phyloP scores from a whole-genome alignment of 2,113 vertebrate species.

The Orycteropus afer region DNA sequence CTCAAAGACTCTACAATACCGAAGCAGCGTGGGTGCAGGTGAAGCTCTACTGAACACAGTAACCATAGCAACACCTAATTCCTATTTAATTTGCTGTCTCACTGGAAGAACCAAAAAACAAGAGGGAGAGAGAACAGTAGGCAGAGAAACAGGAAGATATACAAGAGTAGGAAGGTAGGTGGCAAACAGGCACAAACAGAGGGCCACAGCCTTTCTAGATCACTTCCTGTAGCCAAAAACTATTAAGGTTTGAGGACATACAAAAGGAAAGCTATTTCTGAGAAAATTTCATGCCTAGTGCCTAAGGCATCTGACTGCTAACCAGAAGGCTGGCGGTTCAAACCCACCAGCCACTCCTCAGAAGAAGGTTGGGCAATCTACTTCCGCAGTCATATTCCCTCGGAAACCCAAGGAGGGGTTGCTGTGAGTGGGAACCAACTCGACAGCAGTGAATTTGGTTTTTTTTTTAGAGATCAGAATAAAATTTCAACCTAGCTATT shows the following conservation, averaged over 20 bases:
- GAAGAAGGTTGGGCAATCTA: too few relatives aligned
- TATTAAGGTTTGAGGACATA: neutral
- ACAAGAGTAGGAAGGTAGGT: conserved; percentile 40
- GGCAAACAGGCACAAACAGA: conserved; percentile 16
- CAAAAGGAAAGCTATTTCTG: conserved; percentile 58
- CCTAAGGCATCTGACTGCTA: too few relatives aligned
- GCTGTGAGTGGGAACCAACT: too few relatives aligned
- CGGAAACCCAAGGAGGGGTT: too few relatives aligned
- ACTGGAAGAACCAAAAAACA: conserved; percentile 5
- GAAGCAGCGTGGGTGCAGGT: conserved; percentile 61
- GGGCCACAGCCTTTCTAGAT: conserved; percentile 26
- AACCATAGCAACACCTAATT: conserved; percentile 63
- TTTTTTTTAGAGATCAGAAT: neutral
- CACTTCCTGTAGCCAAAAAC: conserved; percentile 67
- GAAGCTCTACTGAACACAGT: conserved; percentile 55
- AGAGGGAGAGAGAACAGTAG: neutral
- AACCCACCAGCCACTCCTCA: too few relatives aligned
- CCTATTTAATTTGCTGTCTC: conserved; percentile 66
- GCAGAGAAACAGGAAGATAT: conserved; percentile 54
- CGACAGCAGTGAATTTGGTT: too few relatives aligned
- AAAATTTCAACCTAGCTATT: conserved; percentile 49
- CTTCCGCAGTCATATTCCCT: too few relatives aligned
- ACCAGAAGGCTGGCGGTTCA: too few relatives aligned
- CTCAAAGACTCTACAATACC: conserved; percentile 29
- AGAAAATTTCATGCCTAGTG: conserved; percentile 38